Evolutionary conservation across 2,797 vertebrate species (phyloP).

Genomic region (Melanotaenia boesemani): DNA sequence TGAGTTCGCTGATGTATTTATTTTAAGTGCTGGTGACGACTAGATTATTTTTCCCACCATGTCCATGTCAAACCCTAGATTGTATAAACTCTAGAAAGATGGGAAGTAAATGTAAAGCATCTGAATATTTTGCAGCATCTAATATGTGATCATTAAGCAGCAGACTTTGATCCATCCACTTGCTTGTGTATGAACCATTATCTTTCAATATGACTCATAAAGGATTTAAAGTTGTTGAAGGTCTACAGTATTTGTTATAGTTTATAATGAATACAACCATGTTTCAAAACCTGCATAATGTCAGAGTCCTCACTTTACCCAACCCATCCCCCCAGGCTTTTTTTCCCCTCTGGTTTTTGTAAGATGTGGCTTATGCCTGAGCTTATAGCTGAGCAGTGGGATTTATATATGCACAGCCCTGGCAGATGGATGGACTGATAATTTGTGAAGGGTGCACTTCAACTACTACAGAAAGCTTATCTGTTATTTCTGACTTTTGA

Average conservation of each 20-base stretch:
- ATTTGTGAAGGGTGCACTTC: conserved; percentile 19
- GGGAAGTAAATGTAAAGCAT: not conserved
- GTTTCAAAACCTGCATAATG: conserved; percentile 12
- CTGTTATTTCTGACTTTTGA: conserved; percentile 38
- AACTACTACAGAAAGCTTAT: conserved; percentile 37
- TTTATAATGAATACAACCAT: not conserved
- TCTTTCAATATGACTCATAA: not conserved
- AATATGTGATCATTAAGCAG: not conserved
- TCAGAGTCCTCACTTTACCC: not conserved
- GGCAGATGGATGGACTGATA: conserved; percentile 31
- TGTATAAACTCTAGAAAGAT: not conserved
- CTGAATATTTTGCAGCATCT: not conserved
- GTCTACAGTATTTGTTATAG: not conserved
- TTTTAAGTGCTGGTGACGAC: not conserved
- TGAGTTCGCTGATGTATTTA: not conserved
- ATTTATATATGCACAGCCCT: conserved; percentile 49
- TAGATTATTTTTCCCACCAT: not conserved
- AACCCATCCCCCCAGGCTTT: not conserved
- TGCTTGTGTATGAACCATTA: not conserved
- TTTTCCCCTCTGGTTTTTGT: conserved; percentile 9
- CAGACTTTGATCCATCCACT: not conserved
- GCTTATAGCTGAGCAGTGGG: conserved; percentile 21
- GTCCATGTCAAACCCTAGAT: not conserved
- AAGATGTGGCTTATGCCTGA: conserved; percentile 15
- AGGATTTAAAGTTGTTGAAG: not conserved